Evolutionary conservation across 2,113 vertebrate genomes (phyloP).

Genomic region (Rhabdomys dilectus): DNA sequence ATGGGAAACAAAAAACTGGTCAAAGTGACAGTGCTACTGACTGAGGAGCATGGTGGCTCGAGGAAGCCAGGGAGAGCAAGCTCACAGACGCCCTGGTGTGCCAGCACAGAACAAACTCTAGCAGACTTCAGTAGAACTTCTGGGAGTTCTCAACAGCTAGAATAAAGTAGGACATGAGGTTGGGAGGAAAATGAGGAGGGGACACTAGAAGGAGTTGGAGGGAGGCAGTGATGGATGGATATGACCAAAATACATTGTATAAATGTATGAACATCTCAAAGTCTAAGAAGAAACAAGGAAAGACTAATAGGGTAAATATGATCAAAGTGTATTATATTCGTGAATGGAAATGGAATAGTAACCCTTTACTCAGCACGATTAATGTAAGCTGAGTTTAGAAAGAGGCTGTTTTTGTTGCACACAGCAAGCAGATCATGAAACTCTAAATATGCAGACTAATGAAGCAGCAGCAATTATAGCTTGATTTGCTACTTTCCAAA

Average conservation of each 20-base stretch:
- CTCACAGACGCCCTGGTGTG: neutral
- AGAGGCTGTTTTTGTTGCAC: neutral
- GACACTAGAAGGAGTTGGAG: neutral
- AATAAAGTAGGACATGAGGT: neutral
- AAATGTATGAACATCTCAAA: neutral
- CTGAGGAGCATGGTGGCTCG: neutral
- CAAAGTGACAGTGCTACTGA: neutral
- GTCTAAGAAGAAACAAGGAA: neutral
- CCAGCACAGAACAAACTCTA: neutral
- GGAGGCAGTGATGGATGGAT: neutral
- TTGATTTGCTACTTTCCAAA: conserved; percentile 39
- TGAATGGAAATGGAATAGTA: neutral
- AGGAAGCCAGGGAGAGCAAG: neutral
- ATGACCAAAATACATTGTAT: neutral
- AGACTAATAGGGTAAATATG: neutral
- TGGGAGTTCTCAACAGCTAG: neutral
- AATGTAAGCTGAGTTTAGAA: neutral
- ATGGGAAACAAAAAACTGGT: neutral
- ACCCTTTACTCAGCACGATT: neutral
- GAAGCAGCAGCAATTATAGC: neutral
- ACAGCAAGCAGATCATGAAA: neutral
- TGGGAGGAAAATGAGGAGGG: neutral
- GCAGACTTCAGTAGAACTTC: neutral
- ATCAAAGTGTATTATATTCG: neutral
- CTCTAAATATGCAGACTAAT: neutral